phyloP scores from a whole-genome alignment of 2,888 invertebrate species.

The Sesamia inferens region DNA sequence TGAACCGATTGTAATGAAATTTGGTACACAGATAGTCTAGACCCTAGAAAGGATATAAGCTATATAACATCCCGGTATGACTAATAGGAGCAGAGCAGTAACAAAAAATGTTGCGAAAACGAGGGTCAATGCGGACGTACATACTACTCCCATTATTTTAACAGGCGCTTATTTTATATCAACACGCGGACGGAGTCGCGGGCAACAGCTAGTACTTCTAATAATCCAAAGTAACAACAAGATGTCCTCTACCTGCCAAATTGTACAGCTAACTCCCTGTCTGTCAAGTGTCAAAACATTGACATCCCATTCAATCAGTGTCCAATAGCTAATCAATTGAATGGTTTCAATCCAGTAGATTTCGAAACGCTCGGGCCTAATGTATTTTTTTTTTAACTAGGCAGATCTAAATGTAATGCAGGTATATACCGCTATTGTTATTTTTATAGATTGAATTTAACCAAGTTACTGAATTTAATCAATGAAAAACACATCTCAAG shows the following conservation, averaged over 20 bases:
- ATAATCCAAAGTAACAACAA: not conserved
- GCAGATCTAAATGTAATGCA: not conserved
- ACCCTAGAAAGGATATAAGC: too few species aligned
- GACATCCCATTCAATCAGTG: conserved; percentile 3
- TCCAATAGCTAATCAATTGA: conserved; percentile 11
- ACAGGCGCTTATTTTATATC: too few species aligned
- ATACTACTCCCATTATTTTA: too few species aligned
- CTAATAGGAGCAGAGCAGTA: too few species aligned
- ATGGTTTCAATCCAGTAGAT: not conserved
- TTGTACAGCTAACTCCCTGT: not conserved
- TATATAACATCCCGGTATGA: too few species aligned
- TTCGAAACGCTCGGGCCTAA: not conserved
- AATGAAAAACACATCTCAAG: not conserved
- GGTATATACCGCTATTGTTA: not conserved
- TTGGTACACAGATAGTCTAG: too few species aligned
- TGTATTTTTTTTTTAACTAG: not conserved
- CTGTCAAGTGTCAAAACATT: conserved; percentile 8
- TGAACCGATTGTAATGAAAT: too few species aligned
- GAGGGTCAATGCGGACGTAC: too few species aligned
- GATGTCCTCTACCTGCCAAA: not conserved
- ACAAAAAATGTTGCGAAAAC: too few species aligned
- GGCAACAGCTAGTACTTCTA: too few species aligned
- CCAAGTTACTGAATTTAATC: not conserved
- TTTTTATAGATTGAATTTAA: not conserved
- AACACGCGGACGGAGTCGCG: too few species aligned